phyloP scores from a whole-genome alignment of 1,140 invertebrate genomes.

The Maniola jurtina region DNA sequence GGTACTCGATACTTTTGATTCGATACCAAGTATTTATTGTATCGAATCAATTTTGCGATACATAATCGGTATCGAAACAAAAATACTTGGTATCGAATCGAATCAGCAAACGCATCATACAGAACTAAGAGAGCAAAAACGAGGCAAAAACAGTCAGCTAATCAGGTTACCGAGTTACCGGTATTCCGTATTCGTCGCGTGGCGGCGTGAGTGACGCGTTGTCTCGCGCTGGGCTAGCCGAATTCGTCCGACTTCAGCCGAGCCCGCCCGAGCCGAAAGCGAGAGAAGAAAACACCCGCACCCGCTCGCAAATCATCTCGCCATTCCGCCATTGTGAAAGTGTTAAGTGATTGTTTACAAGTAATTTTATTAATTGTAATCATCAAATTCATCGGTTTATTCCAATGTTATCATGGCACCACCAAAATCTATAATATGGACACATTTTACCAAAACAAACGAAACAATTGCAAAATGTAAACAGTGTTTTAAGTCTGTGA shows the following conservation, averaged over 20 bases:
- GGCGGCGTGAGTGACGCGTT: slow-evolving; percentile 20
- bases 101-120: background rate
- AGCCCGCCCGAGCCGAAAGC: slow-evolving; percentile 10
- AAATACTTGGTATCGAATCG: too few species aligned
- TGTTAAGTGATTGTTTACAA: slow-evolving; percentile 14
- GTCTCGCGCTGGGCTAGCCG: slow-evolving; percentile 15
- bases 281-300: slow-evolving; percentile 5
- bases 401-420: slow-evolving; percentile 26
- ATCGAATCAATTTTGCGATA: too few species aligned
- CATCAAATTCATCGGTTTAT: slow-evolving; percentile 13
- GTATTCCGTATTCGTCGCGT: slow-evolving; percentile 21
- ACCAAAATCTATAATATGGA: slow-evolving; percentile 24
- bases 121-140: slow-evolving; percentile 15
- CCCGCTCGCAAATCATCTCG: background rate
- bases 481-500: slow-evolving; percentile 24
- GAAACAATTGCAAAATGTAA: slow-evolving; percentile 23
- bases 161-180: slow-evolving; percentile 9
- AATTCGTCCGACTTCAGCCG: slow-evolving; percentile 25
- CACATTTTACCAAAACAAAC: slow-evolving; percentile 24
- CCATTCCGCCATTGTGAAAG: slow-evolving; percentile 4
- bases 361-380: slow-evolving; percentile 23
- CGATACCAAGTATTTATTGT: slow-evolving; percentile 25
- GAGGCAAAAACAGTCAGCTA: slow-evolving; percentile 11
- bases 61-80: too few species aligned
- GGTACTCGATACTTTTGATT: slow-evolving; percentile 31